Evolutionary conservation across 2,113 vertebrate genomes (phyloP).

Genomic region (Indicator maculatus): DNA sequence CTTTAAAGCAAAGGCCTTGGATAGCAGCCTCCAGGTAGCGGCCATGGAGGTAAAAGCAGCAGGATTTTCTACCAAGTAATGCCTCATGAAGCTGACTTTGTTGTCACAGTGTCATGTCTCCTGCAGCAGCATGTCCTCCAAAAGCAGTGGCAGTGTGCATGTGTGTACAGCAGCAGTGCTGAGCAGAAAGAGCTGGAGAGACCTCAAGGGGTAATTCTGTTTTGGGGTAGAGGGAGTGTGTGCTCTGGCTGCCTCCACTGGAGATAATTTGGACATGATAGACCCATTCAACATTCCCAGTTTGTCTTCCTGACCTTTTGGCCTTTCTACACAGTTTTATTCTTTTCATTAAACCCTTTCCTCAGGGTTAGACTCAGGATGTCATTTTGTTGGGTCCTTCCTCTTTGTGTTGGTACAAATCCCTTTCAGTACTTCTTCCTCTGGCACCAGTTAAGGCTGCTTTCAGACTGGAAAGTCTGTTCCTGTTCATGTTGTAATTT

Average conservation of each 20-base stretch:
- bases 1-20: background rate
- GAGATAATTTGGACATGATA: background rate
- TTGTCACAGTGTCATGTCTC: background rate
- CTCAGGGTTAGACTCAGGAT: background rate
- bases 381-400: background rate
- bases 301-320: constrained; percentile 16
- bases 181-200: background rate
- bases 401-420: constrained; percentile 11
- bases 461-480: background rate
- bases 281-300: background rate
- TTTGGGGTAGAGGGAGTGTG: background rate
- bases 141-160: background rate
- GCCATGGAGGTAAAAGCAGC: background rate
- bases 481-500: constrained; percentile 7
- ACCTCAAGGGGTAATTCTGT: background rate
- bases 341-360: constrained; percentile 1
- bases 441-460: constrained; percentile 14
- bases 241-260: background rate
- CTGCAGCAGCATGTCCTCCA: background rate
- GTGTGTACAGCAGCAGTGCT: background rate
- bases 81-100: background rate
- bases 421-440: constrained; percentile 26
- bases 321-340: background rate
- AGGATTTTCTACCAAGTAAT: background rate
- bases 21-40: accelerated